Conservation (phyloP, 2,113 vertebrate genomes). For the Axis porcinus region DNA sequence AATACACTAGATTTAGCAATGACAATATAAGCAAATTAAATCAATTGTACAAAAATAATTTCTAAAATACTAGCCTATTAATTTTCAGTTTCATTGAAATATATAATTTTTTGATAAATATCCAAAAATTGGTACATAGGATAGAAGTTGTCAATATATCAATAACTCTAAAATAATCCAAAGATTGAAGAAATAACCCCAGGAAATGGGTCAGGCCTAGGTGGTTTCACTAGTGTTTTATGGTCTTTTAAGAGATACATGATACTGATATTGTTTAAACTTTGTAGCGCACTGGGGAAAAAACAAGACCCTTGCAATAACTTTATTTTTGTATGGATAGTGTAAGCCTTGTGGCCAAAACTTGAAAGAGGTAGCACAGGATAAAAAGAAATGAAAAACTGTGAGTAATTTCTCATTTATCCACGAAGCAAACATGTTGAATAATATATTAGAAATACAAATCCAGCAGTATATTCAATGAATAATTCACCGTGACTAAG, state of each 20-base stretch:
- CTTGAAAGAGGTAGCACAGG: not conserved
- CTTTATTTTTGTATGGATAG: not conserved
- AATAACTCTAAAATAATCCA: not conserved
- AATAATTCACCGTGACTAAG: conserved; percentile 50
- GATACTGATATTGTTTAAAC: not conserved
- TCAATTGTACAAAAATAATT: conserved; percentile 23
- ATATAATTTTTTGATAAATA: not conserved
- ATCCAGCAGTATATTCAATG: conserved; percentile 23
- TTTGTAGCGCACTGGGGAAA: not conserved
- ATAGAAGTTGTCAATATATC: not conserved
- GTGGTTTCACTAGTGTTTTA: not conserved
- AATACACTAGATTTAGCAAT: not conserved
- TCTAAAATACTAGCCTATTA: conserved; percentile 10
- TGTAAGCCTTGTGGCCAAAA: not conserved
- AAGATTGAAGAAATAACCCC: not conserved
- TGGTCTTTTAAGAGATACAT: not conserved
- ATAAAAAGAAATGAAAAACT: not conserved
- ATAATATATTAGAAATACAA: conserved; percentile 50
- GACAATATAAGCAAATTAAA: not conserved
- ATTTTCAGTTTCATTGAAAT: conserved; percentile 1
- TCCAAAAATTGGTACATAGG: not conserved
- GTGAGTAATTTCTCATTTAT: not conserved
- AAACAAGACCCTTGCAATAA: not conserved
- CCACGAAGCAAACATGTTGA: conserved; percentile 37
- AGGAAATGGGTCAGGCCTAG: not conserved